Percentiles rank a stretch among this genome's conserved stretches.
Evolutionary conservation across 2,113 vertebrate species (phyloP).

Genomic region (Myotis brandtii): DNA sequence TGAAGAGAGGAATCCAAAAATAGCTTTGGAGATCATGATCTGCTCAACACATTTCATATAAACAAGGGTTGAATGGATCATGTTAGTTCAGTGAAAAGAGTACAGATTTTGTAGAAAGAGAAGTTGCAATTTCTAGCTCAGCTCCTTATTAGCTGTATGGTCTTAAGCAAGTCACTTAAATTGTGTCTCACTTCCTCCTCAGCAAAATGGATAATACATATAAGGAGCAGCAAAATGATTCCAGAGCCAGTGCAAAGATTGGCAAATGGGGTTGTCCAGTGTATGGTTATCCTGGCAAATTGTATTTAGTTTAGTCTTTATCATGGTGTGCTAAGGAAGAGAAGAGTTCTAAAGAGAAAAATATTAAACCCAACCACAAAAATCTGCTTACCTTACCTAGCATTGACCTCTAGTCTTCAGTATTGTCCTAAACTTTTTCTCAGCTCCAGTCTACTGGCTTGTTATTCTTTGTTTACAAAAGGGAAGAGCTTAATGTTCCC

Average conservation of each 20-base stretch:
- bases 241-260: neutral
- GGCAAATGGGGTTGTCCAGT: neutral
- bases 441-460: neutral
- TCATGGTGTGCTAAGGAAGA: neutral
- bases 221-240: neutral
- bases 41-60: neutral
- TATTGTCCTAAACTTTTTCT: neutral
- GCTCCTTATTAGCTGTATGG: neutral
- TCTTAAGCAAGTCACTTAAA: neutral
- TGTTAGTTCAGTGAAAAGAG: neutral
- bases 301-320: neutral
- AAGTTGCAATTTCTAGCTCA: neutral
- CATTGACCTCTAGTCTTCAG: neutral
- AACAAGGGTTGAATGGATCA: neutral
- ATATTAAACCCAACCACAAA: neutral
- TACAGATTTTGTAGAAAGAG: neutral
- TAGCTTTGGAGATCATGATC: neutral
- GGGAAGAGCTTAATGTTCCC: neutral
- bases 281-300: neutral
- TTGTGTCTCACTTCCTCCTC: neutral
- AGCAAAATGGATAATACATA: neutral
- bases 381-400: neutral
- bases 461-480: neutral
- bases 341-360: neutral
- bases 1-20: neutral